Percentiles rank a stretch among this genome's conserved stretches.
These are phyloP conservation scores for Ramphastos sulfuratus DNA, from an alignment of 2,113 vertebrate species.

Conservation along the genomic window DNA sequence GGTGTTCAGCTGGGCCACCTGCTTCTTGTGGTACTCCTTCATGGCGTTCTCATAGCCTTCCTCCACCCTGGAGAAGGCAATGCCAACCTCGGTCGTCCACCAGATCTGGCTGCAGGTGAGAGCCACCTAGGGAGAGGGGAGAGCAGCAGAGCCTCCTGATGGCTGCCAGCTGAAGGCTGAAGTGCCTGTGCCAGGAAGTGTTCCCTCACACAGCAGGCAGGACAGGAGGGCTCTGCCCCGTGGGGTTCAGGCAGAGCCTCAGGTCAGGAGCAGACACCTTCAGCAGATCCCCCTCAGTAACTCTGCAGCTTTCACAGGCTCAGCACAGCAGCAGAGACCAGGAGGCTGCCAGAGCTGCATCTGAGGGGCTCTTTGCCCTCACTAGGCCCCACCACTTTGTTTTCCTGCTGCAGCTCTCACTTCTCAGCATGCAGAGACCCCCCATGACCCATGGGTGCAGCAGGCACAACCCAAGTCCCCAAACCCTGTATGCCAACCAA, in stretches of 20 bases:
- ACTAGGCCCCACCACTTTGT: neutral
- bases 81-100: conserved; percentile 92
- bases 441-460: neutral
- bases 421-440: neutral
- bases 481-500: neutral
- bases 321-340: neutral
- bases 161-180: neutral
- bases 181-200: neutral
- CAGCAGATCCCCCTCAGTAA: neutral
- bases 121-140: conserved; percentile 79
- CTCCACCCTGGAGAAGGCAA: conserved; percentile 89
- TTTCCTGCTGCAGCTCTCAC: neutral
- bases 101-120: conserved; percentile 94
- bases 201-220: neutral
- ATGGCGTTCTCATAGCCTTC: conserved; percentile 91
- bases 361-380: neutral
- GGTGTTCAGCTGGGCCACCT: conserved; percentile 91
- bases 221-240: neutral
- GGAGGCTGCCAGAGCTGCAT: neutral
- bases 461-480: neutral
- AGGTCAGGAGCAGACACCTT: neutral
- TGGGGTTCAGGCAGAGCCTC: neutral
- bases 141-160: neutral
- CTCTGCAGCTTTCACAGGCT: neutral
- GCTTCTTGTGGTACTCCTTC: conserved; percentile 94